Conservation (phyloP, 2,888 invertebrate species). For the Himalopsyche anomala region DNA sequence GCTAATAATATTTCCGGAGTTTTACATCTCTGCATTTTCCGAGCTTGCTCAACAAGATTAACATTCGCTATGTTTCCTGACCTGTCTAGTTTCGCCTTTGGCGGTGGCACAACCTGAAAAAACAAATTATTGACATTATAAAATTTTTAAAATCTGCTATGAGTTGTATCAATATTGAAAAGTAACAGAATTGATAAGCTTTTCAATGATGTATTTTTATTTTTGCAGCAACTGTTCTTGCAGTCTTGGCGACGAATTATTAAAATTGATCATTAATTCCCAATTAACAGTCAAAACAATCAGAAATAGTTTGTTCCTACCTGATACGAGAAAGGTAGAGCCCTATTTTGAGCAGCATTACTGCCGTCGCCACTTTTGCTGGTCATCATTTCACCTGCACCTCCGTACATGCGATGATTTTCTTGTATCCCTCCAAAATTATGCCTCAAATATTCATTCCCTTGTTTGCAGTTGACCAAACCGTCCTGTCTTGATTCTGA, state of each 20-base stretch:
- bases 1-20: constrained; percentile 88
- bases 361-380: constrained; percentile 47
- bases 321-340: constrained; percentile 23
- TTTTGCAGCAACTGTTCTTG: too few species aligned
- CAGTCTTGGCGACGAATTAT: too few species aligned
- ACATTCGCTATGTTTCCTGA: constrained; percentile 63
- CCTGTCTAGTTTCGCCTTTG: constrained; percentile 76
- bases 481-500: constrained; percentile 60
- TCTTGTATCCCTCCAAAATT: constrained; percentile 56
- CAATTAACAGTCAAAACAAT: too few species aligned
- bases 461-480: constrained; percentile 46
- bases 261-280: too few species aligned
- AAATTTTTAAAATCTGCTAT: too few species aligned
- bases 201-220: too few species aligned
- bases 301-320: not conserved
- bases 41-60: constrained; percentile 67
- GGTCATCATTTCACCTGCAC: constrained; percentile 28
- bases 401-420: constrained; percentile 47
- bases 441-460: constrained; percentile 56
- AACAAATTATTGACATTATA: not conserved
- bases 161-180: too few species aligned
- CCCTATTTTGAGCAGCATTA: constrained; percentile 33
- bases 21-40: constrained; percentile 77
- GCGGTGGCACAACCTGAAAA: constrained; percentile 74
- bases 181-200: too few species aligned